Base-by-base conservation (phyloP, 2,888 invertebrate genomes). In the Morpho helenor region DNA sequence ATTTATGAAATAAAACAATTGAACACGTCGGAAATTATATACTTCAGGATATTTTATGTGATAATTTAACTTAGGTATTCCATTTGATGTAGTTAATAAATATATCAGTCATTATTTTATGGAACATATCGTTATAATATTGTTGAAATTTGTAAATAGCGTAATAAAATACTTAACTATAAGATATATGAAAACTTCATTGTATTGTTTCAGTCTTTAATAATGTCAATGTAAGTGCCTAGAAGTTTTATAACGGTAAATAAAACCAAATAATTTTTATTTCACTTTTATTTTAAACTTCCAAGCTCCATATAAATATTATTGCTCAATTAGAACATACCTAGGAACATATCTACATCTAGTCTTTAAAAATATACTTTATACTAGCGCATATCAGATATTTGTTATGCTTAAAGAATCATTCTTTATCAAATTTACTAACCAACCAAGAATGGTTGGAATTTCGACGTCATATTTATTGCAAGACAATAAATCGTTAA, bases 91-190 rank as follows among this genome's bases (percentile, higher is more conserved):
- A 56, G 50, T 46, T 52, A 74, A 71, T 10, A 68, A 64, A 71
- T 72, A 75, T 74, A 76, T 75, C 76, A 87, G 87, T 87, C 86
- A 87, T 81, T 80, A 82, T 75, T 77, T 71, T 80, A 79, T 74
- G 70, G 70, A 64, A 73, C 72, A 73, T 62, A 67, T 61, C 68
- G 55, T 68, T 68, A 66, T 61, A 57, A 58, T 57, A 74, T 73
- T 74, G 68, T 77, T 76, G 70, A 67, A 75, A 69, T 76, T 81
- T 82, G 82, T 78, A 79, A 80, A 75, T 82, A 52, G 39, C 45
- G 31, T 65, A 62, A 66, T 62, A 77, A 79, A 78, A 75, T 65
- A 73, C 71, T 72, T 72, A 72, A 65, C 69, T 63, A 61, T 63
- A 67, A 63, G 63, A 63, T 63, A 59, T 60, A 67, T 65, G 59